Base-by-base conservation (phyloP, 2,888 invertebrate species). In the Lycaena phlaeas region DNA sequence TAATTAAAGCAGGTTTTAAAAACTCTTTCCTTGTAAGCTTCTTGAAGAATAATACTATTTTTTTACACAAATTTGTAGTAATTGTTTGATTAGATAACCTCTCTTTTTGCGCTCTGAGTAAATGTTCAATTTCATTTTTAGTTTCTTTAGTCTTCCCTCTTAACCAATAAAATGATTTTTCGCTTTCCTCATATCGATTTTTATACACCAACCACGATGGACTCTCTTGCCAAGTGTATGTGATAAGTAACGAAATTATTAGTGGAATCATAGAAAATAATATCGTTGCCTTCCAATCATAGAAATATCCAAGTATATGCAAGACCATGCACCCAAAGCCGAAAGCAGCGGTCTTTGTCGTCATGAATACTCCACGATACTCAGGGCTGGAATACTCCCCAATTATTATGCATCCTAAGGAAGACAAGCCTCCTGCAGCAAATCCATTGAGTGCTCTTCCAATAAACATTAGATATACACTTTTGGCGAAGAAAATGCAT, bases 131-230 rank as follows among this genome's bases (percentile, higher is more conserved):
- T 49, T 69, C 68, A 18, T 38, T 46, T 5, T 29, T 41, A 0
- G 63, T 50, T 7, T 52, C 44, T 9, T 52, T 44, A 14, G 45
- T 41, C 4, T 55, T 52, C 12, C 87, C 88, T 44, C 88, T 64
- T 31, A 87, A 72, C 68, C 79, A 86, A 30, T 70, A 66, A 11
- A 87, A 86, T 0, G 86, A 67, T 5, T 65, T 56, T 44, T 82
- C 70, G 0, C 89, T 87, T 40, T 85, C 71, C 3, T 69, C 68
- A 1, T 68, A 61, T n/a, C 69, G 64, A 1, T 77, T 78, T 41
- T 79, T 86, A 1, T 82, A 73, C 1, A 86, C 72, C 28, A 90
- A 55, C 89, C 89, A 90, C 7, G 77, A 69, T 0, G 89, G 89
- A 10, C 89, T 86, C 61, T 90, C 90, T 0, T 87, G 87, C 48